A percentile compares a stretch with the other conserved stretches of the same genome.
Conservation (phyloP, 2,888 invertebrate genomes). For the Periphyllus acericola region DNA sequence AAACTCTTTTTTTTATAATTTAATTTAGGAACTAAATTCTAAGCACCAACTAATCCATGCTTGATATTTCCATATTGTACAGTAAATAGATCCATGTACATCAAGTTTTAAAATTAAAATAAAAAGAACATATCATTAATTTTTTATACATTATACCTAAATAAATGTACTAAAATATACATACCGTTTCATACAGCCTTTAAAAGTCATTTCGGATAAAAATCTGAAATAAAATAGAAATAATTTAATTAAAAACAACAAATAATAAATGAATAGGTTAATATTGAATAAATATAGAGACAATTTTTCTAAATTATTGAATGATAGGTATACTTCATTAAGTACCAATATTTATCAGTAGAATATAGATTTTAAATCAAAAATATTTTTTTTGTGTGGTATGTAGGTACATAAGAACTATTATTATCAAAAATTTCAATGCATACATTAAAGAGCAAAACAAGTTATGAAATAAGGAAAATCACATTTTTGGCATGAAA, state of each 20-base stretch:
- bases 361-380: no score
- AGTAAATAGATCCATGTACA: slow-evolving; percentile 16
- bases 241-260: slow-evolving; percentile 4
- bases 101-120: background rate
- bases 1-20: slow-evolving; percentile 8
- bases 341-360: no score
- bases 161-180: background rate
- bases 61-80: background rate
- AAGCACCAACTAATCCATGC: slow-evolving; percentile 11
- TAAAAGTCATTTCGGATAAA: slow-evolving; percentile 23
- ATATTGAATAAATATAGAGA: no score
- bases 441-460: no score
- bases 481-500: no score
- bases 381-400: no score
- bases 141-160: background rate
- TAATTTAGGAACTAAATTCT: background rate
- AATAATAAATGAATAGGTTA: background rate
- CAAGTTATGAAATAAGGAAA: no score
- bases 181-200: slow-evolving; percentile 46
- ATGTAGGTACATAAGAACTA: no score
- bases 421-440: no score
- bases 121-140: background rate
- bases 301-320: no score
- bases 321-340: no score
- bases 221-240: slow-evolving; percentile 43